These are phyloP conservation scores for Rhabdophis nuchalis DNA, from an alignment of 2,797 vertebrate genomes.

Conservation along the genomic window DNA sequence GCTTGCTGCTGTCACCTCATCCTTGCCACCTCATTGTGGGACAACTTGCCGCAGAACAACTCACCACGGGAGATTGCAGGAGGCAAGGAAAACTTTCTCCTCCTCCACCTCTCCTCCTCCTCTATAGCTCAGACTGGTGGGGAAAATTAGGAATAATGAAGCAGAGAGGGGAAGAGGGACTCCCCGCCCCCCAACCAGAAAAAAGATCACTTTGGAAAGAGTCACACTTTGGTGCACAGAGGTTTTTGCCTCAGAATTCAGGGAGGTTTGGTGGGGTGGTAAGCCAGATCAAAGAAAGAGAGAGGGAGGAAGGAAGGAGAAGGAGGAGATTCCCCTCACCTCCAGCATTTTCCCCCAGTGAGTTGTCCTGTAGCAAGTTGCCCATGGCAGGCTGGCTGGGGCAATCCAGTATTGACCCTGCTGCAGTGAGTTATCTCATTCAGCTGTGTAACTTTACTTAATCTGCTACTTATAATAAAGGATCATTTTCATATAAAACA, in stretches of 20 bases:
- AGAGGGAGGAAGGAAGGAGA: no score
- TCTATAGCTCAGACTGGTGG: not conserved
- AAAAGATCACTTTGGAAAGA: not conserved
- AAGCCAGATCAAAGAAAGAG: not conserved
- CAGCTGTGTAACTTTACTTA: not conserved
- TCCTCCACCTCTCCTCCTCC: not conserved
- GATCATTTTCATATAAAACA: not conserved
- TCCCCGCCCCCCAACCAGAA: not conserved
- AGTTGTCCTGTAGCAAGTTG: not conserved
- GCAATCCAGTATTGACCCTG: not conserved
- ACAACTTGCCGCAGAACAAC: not conserved
- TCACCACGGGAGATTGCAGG: not conserved
- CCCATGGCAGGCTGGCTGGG: not conserved
- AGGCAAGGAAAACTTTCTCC: not conserved
- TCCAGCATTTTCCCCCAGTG: not conserved
- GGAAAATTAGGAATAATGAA: not conserved
- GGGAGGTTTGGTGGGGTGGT: not conserved
- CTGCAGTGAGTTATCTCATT: not conserved
- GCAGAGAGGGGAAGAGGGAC: not conserved
- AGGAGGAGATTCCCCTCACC: not conserved
- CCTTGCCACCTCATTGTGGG: not conserved
- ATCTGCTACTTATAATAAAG: not conserved
- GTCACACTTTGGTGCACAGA: not conserved
- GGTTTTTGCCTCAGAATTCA: not conserved
- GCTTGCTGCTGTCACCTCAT: not conserved